phyloP scores from a whole-genome alignment of 2,888 invertebrate genomes.

The Stenodera caucasica region DNA sequence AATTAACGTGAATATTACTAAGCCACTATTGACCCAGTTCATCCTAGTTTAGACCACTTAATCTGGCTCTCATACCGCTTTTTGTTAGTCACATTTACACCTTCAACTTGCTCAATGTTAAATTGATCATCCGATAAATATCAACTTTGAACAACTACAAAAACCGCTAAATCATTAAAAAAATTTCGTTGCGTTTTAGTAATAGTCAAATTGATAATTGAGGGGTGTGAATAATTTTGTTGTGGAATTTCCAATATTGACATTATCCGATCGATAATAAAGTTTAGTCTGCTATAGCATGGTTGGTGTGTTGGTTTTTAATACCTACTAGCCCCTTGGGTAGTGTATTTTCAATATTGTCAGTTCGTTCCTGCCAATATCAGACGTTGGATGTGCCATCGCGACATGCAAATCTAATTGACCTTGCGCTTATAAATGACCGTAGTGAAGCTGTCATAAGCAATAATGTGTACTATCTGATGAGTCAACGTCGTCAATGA shows the following conservation, averaged over 20 bases:
- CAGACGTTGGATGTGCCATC: slow-evolving; percentile 39
- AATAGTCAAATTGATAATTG: too few relatives aligned
- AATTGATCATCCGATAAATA: neutral
- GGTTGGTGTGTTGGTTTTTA: slow-evolving; percentile 5
- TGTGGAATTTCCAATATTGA: neutral
- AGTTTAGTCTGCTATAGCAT: neutral
- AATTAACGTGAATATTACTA: slow-evolving; percentile 10
- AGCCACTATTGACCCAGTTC: slow-evolving; percentile 13
- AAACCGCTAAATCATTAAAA: too few relatives aligned
- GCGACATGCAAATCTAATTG: slow-evolving; percentile 54
- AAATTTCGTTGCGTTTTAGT: too few relatives aligned
- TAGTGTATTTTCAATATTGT: slow-evolving; percentile 11
- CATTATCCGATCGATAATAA: neutral
- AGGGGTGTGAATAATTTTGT: slow-evolving; percentile 1
- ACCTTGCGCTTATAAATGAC: slow-evolving; percentile 56
- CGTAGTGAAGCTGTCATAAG: slow-evolving; percentile 53
- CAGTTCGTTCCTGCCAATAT: slow-evolving; percentile 27
- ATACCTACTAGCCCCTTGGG: slow-evolving; percentile 6
- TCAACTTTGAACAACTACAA: neutral
- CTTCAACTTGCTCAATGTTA: neutral
- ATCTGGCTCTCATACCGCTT: slow-evolving; percentile 9
- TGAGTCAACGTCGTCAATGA: slow-evolving; percentile 51
- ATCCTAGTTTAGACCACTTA: slow-evolving; percentile 10
- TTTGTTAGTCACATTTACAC: slow-evolving; percentile 5
- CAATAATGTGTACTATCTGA: slow-evolving; percentile 55